Conservation (phyloP, 2,113 vertebrate genomes). For the Tupaia tana region DNA sequence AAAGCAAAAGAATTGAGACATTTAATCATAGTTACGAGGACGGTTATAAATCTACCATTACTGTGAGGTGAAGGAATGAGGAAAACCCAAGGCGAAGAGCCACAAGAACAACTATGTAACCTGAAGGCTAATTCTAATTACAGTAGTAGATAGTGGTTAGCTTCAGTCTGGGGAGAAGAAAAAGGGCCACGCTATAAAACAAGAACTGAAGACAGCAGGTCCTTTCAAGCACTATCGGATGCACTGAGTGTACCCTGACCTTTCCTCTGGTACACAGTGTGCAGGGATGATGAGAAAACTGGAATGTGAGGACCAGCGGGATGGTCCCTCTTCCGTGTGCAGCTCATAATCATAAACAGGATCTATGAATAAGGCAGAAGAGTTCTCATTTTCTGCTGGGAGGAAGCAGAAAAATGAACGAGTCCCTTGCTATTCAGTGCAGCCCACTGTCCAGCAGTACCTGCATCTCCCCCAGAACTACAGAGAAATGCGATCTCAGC, state of each 20-base stretch:
- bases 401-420: background rate
- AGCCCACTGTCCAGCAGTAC: background rate
- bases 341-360: conserved; percentile 6
- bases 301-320: conserved; percentile 30
- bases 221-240: background rate
- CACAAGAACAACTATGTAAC: conserved; percentile 28
- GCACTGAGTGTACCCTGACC: background rate
- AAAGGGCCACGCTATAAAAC: background rate
- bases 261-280: conserved; percentile 10
- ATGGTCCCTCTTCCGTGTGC: background rate
- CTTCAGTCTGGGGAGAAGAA: background rate
- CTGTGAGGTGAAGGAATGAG: conserved; percentile 46
- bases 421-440: background rate
- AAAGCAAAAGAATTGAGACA: conserved; percentile 70
- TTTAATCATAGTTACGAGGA: conserved; percentile 70
- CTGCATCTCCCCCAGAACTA: background rate
- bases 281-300: conserved; percentile 22
- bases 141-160: conserved; percentile 39
- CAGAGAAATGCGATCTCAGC: background rate
- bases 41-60: conserved; percentile 64
- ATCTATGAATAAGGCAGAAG: background rate
- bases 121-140: conserved; percentile 64
- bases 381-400: background rate
- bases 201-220: conserved; percentile 39
- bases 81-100: conserved; percentile 28